Base-by-base conservation (phyloP, 2,113 vertebrate genomes). In the Melospiza georgiana region DNA sequence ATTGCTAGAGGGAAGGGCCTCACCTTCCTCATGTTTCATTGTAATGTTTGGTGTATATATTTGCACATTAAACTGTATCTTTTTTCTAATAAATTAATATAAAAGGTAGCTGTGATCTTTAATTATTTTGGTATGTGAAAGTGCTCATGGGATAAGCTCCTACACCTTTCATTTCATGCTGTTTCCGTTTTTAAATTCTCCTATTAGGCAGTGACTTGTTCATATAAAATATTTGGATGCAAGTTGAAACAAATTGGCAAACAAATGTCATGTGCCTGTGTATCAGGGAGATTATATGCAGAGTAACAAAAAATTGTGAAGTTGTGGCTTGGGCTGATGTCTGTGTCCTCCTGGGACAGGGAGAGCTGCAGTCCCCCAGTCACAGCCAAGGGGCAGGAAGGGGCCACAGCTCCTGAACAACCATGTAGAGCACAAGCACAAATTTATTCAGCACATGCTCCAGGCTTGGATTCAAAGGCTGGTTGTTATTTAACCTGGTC, bases 61-160 rank as follows among this genome's bases (percentile, higher is more conserved):
- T 97, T 97, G 97, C 96, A 97, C 96, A 96, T 95, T 92, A 73
- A 95, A 89, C 90, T 72, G 69, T 97, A 95, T 67, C 86, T 91
- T 94, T 97, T 95, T 96, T 97, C 95, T 97, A 97, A 97, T 96
- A 97, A 97, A 96, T 96, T 93, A 94, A 97, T 94, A 95, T 92
- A 95, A 97, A 96, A 95, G 11, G 4, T 82, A 57, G n/a, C 48
- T 49, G 48, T 74, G 72, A 18, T 59, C 61, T 59, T 90, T 48
- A 51, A 18, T 87, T 74, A 46, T 63, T 89, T 92, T 63, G 35
- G 7, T 37, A 58, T 73, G 9, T 8, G 1, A 78, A 65, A 25
- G 11, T 71, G 11, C n/a, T 77, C 9, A 5, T 20, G 28, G 37
- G 25, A 25, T 46, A 71, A 80, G 15, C 7, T 21, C 41, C 28